These are phyloP conservation scores for Ecliptopera silaceata DNA, from an alignment of 2,888 invertebrate species.

Conservation along the genomic window DNA sequence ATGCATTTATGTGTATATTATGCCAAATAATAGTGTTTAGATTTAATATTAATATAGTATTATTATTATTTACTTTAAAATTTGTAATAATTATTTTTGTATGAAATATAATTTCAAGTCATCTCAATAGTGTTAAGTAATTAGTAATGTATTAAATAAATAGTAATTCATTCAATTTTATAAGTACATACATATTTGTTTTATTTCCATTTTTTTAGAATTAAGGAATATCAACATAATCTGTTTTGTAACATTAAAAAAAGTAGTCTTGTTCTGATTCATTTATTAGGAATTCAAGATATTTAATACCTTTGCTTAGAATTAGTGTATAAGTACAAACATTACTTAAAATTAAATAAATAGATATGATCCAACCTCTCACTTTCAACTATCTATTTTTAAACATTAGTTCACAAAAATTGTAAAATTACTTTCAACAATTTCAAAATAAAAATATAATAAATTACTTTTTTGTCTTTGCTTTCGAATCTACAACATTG, in stretches of 20 bases:
- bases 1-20: conserved; percentile 15
- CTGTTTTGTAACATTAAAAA: too few relatives aligned
- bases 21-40: conserved; percentile 12
- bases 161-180: not conserved
- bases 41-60: not conserved
- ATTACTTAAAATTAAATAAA: not conserved
- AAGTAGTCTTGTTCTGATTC: not conserved
- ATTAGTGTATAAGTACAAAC: not conserved
- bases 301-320: conserved; percentile 24
- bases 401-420: too few relatives aligned
- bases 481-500: too few relatives aligned
- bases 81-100: conserved; percentile 4
- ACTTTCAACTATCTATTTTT: too few relatives aligned
- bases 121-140: conserved; percentile 3
- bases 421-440: too few relatives aligned
- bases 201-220: too few relatives aligned
- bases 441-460: too few relatives aligned
- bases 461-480: too few relatives aligned
- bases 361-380: not conserved
- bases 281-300: conserved; percentile 22
- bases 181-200: too few relatives aligned
- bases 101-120: conserved; percentile 19
- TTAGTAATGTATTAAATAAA: conserved; percentile 4
- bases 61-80: not conserved
- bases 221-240: too few relatives aligned